These are phyloP conservation scores for Myiotriccus ornatus DNA, from an alignment of 2,797 vertebrate genomes.

Conservation along the genomic window DNA sequence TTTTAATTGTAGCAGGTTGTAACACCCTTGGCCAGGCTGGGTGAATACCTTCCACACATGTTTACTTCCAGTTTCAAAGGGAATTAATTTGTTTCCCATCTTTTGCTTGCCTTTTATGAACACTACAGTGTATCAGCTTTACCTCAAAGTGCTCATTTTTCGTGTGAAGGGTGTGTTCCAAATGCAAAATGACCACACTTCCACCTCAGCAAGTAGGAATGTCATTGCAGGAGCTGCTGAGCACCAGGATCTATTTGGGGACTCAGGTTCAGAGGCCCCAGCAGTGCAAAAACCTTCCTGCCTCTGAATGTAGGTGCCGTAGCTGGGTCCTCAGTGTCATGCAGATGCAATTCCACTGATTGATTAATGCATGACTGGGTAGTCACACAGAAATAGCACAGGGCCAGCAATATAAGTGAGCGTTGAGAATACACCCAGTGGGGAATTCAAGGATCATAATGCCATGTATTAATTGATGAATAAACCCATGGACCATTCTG, in stretches of 20 bases:
- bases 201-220: not conserved
- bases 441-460: not conserved
- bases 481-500: not conserved
- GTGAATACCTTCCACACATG: not conserved
- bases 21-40: not conserved
- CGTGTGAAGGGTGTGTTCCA: not conserved
- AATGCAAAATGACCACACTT: not conserved
- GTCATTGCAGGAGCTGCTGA: not conserved
- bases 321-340: not conserved
- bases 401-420: not conserved
- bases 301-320: not conserved
- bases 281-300: not conserved
- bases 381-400: not conserved
- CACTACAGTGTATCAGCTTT: not conserved
- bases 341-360: not conserved
- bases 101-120: not conserved
- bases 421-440: rapidly evolving
- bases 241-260: not conserved
- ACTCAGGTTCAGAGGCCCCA: not conserved
- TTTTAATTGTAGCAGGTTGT: not conserved
- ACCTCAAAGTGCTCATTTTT: not conserved
- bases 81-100: not conserved
- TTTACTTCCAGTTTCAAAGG: not conserved
- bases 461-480: constrained; percentile 8
- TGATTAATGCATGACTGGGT: not conserved